Evolutionary conservation across 92 coral and sea anemone species (phyloP), one percentile per base, ranked within the genome.

Genomic region (Bergia sp.): DNA sequence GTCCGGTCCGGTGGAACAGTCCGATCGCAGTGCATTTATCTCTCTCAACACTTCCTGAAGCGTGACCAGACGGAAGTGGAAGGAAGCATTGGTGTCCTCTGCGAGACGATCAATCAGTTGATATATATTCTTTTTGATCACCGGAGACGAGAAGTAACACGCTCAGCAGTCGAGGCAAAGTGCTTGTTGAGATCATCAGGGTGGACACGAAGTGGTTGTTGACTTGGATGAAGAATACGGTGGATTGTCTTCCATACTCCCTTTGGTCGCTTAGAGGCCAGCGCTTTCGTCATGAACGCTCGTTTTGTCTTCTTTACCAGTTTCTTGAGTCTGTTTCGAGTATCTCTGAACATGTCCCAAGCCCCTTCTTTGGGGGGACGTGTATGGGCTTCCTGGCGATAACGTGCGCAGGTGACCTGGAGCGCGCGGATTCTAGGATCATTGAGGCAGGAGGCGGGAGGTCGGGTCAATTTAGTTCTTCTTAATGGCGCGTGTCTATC

Each of bases 351-450:
- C 29, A 29, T 29, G 29, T 73, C 41, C 77, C 77, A 81, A 18
- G 38, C 45, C 3, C 47, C 73, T 21, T 55, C 86, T 23, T 58
- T 55, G 39, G 2, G 69, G 11, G 72, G 41, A 40, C 39, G 69
- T 81, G 53, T 81, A 36, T 81, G 86, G 6, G 86, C 86, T 21
- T 49, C 73, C 67, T 81, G 67, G 86, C 86, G 86, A 23, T 67
- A 5, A 38, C 5, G 41, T 18, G 53, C 39, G 12, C 64, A 47
- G 21, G 7, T 16, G 11, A n/a, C 37, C 75, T 36, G 44, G 0
- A 73, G 77, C 36, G 41, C 38, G 20, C 77, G 45, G 5, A 73
- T 73, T 12, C 42, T 36, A 6, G 8, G 77, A 43, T 73, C 77
- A 36, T 47, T 79, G 20, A 79, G 69, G 15, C 61, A 57, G 11